Evolutionary conservation across 2,888 invertebrate species (phyloP), one percentile per base, ranked within the genome.

Genomic region (Aleiodes testaceus): DNA sequence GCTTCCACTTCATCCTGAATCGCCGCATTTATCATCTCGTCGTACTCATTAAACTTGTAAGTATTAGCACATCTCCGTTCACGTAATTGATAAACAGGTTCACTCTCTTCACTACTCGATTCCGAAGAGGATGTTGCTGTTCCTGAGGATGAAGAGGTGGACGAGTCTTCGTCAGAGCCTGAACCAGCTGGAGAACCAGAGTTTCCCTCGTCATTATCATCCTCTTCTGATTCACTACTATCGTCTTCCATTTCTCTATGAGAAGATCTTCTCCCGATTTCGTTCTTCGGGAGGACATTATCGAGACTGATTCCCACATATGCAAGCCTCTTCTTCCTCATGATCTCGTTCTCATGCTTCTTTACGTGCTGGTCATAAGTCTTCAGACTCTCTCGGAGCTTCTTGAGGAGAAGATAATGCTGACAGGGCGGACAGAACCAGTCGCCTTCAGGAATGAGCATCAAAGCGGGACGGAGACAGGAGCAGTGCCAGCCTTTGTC

Each of bases 371-470:
- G 92, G 82, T 98, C 96, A 78, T 92, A 93, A 66, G 94, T 94
- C 70, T 90, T 90, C 61, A 98, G 88, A 82, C 93, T 93, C 20
- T 91, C 90, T 82, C 94, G 93, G 63, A 99, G 88, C 18, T 93
- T 92, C 67, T 89, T 89, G 69, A 98, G 92, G 68, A 97, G 88
- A 79, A 89, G 89, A 45, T 89, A 89, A 88, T 99, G 99, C 87
- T 97, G 95, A 88, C 99, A 99, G 0, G 96, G 95, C 42, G 99
- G 99, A 88, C 99, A 99, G 88, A 92, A 97, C 99, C 99, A 99
- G 87, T 98, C 96, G 0, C 98, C 98, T 85, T 97, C 97, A 0
- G 99, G 99, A 80, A 99, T 95, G 36, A 96, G 92, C 88, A 98
- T 93, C 50, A 99, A 91, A 72, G 97, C 92, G 0, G 99, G 99